A percentile compares a stretch with the other conserved stretches of the same genome.
Evolutionary conservation across 2,888 invertebrate species (phyloP).

Genomic region (Callinectes sapidus): DNA sequence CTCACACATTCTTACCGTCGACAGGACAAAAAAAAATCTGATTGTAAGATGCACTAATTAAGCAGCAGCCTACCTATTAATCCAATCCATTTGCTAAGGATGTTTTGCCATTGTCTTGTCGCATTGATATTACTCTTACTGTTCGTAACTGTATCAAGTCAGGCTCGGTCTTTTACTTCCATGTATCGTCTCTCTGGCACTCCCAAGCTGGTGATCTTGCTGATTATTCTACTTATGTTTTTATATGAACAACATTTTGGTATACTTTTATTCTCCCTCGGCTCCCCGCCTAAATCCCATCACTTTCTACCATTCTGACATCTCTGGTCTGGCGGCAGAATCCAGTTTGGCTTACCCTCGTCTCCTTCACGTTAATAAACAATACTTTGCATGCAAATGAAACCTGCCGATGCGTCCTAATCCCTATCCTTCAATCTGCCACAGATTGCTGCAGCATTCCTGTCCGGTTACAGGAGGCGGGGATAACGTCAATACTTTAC

Average conservation of each 20-base stretch:
- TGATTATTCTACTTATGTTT: not conserved
- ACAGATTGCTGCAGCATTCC: conserved; percentile 35
- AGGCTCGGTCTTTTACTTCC: not conserved
- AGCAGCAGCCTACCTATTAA: not conserved
- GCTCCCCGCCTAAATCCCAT: not conserved
- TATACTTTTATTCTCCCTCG: not conserved
- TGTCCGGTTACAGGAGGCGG: conserved; percentile 44
- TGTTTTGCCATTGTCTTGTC: not conserved
- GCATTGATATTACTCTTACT: not conserved
- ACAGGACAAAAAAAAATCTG: not conserved
- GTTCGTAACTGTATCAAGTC: not conserved
- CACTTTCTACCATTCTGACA: conserved; percentile 24
- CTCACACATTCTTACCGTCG: not conserved
- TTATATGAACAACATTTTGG: not conserved
- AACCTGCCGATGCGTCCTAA: conserved; percentile 41
- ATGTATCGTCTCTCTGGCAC: not conserved
- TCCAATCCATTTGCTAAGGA: not conserved
- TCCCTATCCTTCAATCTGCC: conserved; percentile 51
- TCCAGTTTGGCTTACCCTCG: conserved; percentile 39
- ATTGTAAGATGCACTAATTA: not conserved
- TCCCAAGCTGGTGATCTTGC: not conserved
- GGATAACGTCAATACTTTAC: conserved; percentile 49
- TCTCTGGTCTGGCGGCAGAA: conserved; percentile 29
- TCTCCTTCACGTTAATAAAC: conserved; percentile 42
- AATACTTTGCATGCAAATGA: conserved; percentile 47